Evolutionary conservation across 2,113 vertebrate genomes (phyloP), one percentile per base, ranked within the genome.

Genomic region (Hippocampus mohnikei): DNA sequence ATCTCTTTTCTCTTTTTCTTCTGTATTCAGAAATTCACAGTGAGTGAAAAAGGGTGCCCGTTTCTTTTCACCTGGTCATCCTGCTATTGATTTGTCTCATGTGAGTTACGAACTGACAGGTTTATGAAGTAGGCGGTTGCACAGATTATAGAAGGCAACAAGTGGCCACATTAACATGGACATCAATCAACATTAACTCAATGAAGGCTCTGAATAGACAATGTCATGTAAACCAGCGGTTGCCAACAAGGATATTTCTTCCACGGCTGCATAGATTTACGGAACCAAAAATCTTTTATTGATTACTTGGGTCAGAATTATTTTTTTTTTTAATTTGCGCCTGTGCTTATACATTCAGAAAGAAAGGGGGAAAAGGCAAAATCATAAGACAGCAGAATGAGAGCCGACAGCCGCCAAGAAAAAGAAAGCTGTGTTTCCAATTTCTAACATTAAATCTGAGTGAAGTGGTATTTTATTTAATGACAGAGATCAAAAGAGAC

Each of bases 61-160:
- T 42, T 41, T 23, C 62, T 25, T 25, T 69, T 72, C 71, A 82
- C 70, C 75, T 75, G 75, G 42, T 67, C 46, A 8, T 63, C 16
- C 46, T 70, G 33, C 44, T 73, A 74, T 66, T 72, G 73, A 85
- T 80, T 63, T 67, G 58, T 72, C 66, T 66, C 71, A 64, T 29
- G 55, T 66, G n/a, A 59, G 74, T 64, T 18, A 55, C 55, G 25
- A 18, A 8, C n/a, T 63, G 68, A 41, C 71, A 76, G 75, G 0
- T 71, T 75, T 66, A 56, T 23, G 25, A n/a, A 55, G 64, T 60
- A 20, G 62, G 61, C 12, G 55, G 62, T 71, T 69, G 61, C 59
- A 71, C 37, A 18, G 20, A 52, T 18, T 23, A 52, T 55, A 55
- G 52, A 62, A 16, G 11, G 27, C 55, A 58, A 33, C 55, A 58